Base-by-base conservation (phyloP, 2,888 invertebrate genomes). In the Meandrusa payeni region DNA sequence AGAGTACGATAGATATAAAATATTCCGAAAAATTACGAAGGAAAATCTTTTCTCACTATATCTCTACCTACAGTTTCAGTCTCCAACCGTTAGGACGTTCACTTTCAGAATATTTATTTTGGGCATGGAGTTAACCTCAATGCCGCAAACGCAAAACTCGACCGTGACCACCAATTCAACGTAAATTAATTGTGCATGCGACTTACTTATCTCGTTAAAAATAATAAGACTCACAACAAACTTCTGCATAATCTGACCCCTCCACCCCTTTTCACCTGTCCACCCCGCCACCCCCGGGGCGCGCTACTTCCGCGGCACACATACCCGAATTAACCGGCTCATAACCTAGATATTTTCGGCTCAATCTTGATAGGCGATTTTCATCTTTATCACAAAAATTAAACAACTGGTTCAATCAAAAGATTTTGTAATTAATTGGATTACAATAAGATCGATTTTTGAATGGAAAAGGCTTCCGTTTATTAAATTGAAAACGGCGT, bases 301-400 rank as follows among this genome's bases (percentile, higher is more conserved):
- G 69, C 47, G 64, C 78, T 58, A 81, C 79, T 68, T 83, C 67
- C 59, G 61, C 62, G 83, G 52, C 81, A 74, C 64, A 83, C 73
- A 82, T 82, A 75, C 76, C 71, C 68, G 73, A 76, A 76, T 73
- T 77, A 72, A 80, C 75, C 80, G 78, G 76, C 80, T 75, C 74
- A 67, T 59, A 63, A 64, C 77, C 80, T 67, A 80, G 65, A 77
- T 79, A 71, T 77, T 80, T 77, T 67, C 67, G 77, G 50, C 41
- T 33, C 33, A 46, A 54, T 39, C 39, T 6, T 27, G 22, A 3
- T 38, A 39, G 2, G 32, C 51, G 10, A 68, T 52, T 60, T 48
- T 45, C 43, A 41, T 69, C 69, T 52, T 61, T 70, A 61, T 11
- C 1, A 0, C n/a, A 2, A 7, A 37, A 28, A 7, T 0, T 3